phyloP scores from a whole-genome alignment of 2,888 invertebrate species.

The Macrosiphum euphorbiae region DNA sequence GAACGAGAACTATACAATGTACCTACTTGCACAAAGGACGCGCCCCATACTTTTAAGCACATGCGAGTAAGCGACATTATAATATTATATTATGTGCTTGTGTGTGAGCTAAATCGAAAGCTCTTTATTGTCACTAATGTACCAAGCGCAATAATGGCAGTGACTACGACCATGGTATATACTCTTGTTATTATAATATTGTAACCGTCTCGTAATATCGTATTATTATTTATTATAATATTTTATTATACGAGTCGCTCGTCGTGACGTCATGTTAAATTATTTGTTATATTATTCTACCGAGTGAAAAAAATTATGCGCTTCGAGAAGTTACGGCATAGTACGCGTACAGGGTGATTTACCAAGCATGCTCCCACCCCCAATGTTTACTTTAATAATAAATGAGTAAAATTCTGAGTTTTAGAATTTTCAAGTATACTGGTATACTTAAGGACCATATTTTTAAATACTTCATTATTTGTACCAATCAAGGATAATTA shows the following conservation, averaged over 20 bases:
- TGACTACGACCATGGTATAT: not conserved
- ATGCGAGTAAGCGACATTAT: not conserved
- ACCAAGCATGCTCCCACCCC: not conserved
- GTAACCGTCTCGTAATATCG: not conserved
- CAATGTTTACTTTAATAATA: not conserved
- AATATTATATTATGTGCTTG: not conserved
- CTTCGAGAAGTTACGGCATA: not conserved
- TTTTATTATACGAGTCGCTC: not conserved
- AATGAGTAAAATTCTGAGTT: not conserved
- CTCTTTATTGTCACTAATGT: slow-evolving; percentile 25
- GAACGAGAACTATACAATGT: not conserved
- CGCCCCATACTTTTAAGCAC: not conserved
- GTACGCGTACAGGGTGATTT: not conserved
- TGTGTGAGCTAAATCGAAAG: not conserved
- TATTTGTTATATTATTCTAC: not conserved
- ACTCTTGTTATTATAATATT: not conserved
- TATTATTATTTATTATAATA: not conserved
- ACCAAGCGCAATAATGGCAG: not conserved
- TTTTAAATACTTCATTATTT: not conserved
- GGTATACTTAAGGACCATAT: not conserved
- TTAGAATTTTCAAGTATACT: not conserved
- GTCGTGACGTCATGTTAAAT: not conserved
- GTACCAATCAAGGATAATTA: not conserved
- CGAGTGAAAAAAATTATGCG: not conserved
- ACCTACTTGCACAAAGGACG: not conserved